Evolutionary conservation across 2,113 vertebrate genomes (phyloP).

Genomic region (Nothoprocta pentlandii): DNA sequence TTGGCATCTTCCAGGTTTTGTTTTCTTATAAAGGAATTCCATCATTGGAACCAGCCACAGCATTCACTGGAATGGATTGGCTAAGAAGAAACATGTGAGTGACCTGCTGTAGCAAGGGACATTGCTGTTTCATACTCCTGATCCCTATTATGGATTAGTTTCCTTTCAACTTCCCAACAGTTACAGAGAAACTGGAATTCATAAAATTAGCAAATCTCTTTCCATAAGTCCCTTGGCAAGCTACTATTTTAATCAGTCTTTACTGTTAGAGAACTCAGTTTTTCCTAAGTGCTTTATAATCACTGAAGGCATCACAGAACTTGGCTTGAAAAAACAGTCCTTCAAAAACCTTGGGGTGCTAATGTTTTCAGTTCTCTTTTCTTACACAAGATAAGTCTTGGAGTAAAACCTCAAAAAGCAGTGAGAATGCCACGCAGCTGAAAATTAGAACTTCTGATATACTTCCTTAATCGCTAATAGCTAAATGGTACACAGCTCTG

Average conservation of each 20-base stretch:
- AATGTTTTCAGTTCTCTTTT: not conserved
- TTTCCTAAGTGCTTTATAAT: not conserved
- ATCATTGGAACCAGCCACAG: rapidly evolving
- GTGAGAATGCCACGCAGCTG: not conserved
- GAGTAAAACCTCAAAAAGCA: not conserved
- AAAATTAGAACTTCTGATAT: not conserved
- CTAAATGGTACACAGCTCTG: not conserved
- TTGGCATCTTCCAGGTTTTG: not conserved
- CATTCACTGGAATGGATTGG: not conserved
- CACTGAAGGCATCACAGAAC: not conserved
- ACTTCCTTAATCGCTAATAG: not conserved
- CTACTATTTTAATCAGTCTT: not conserved
- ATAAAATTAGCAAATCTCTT: not conserved
- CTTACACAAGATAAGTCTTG: not conserved
- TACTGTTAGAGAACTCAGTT: not conserved
- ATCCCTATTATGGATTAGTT: not conserved
- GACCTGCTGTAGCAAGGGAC: not conserved
- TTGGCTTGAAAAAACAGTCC: not conserved
- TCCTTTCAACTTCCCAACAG: not conserved
- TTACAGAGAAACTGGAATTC: not conserved
- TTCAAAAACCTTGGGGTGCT: not conserved
- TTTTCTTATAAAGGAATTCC: not conserved
- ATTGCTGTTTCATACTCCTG: not conserved
- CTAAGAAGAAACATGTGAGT: not conserved
- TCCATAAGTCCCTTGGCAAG: not conserved